Percentiles rank a stretch among this genome's conserved stretches.
Evolutionary conservation across 2,888 invertebrate species (phyloP).

Genomic region (Drosophila monieri): DNA sequence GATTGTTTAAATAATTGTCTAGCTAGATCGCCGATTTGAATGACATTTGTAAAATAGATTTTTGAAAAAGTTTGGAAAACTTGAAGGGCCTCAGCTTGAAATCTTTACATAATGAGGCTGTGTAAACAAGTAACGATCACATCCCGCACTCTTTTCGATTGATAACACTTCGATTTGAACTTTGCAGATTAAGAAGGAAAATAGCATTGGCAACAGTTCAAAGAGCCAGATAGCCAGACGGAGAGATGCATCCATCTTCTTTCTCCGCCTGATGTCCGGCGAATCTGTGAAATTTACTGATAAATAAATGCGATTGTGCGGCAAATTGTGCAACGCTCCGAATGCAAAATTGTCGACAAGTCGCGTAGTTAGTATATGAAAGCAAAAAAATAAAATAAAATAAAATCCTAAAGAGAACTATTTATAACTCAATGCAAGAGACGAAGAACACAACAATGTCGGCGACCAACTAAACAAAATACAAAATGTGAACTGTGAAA

Average conservation of each 20-base stretch:
- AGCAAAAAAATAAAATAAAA: conserved; percentile 21
- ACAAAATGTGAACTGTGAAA: conserved; percentile 11
- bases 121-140: conserved; percentile 57
- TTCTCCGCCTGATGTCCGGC: conserved; percentile 39
- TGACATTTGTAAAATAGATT: background rate
- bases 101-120: conserved; percentile 3
- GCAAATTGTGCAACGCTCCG: conserved; percentile 75
- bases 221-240: conserved; percentile 31
- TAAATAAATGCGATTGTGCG: conserved; percentile 78
- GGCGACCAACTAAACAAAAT: conserved; percentile 14
- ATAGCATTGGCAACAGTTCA: conserved; percentile 66
- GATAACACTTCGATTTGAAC: conserved; percentile 69
- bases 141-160: conserved; percentile 39
- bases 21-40: background rate
- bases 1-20: background rate
- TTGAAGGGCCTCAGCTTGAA: background rate
- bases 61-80: background rate
- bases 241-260: conserved; percentile 48
- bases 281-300: conserved; percentile 63
- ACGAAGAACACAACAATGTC: conserved; percentile 19
- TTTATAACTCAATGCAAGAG: conserved; percentile 40
- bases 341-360: conserved; percentile 73
- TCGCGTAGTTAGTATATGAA: conserved; percentile 41
- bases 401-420: conserved; percentile 44
- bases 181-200: conserved; percentile 69